Evolutionary conservation across 2,113 vertebrate species (phyloP), one percentile per base, ranked within the genome.

Genomic region (Pseudonaja textilis): DNA sequence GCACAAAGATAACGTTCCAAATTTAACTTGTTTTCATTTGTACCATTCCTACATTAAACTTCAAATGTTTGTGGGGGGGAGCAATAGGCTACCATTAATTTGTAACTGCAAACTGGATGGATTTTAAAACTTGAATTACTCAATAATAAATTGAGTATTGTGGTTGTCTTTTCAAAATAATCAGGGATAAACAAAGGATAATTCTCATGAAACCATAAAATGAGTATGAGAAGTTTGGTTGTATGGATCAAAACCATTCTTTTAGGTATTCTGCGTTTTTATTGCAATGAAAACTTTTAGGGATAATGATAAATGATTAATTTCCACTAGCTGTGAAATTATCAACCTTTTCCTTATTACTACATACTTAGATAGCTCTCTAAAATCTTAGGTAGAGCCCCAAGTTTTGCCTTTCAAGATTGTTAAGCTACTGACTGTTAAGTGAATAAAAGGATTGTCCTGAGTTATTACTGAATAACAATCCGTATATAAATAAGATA

Each of bases 1-100:
- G 95, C 69, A 95, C 39, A 92, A 92, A 94, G 87, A 93, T 89
- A 59, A 95, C 20, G 92, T 74, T 45, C 64, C 93, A 85, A 89
- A 93, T 95, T 95, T 47, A 96, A 90, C 81, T 2, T 54, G 55
- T 86, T n/a, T 6, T 91, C 86, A 61, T 12, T 0, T 47, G 29
- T 86, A 93, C 22, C 5, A 6, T 81, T 88, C 59, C 42, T 59
- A 87, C 18, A 81, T 50, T n/a, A 34, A 87, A 56, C 3, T 1
- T 34, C 50, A 55, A 64, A 52, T 34, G 22, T 85, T 92, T 92
- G 2, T 45, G 86, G 6, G 56, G 4, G 1, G 25, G 26, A 55
- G 1, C 57, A 69, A 90, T 22, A 69, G 86, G 26, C 81, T 3
- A 29, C 23, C 22, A 39, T 12, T 89, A 39, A 55, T 55, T 0